phyloP scores from a whole-genome alignment of 2,797 vertebrate genomes.

The Gastrophryne carolinensis region DNA sequence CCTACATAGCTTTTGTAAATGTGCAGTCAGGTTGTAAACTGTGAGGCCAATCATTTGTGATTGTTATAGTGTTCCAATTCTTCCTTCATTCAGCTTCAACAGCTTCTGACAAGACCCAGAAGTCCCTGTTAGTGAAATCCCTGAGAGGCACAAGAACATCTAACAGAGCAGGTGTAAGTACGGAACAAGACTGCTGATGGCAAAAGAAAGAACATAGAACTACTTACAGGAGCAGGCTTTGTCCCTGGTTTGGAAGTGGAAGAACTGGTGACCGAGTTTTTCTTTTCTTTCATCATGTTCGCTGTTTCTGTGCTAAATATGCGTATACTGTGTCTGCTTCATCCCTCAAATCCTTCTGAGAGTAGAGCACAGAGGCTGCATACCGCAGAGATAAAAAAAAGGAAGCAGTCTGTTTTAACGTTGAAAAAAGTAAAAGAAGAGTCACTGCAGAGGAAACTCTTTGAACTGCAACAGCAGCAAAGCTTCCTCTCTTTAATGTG shows the following conservation, averaged over 20 bases:
- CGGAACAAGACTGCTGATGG: background rate
- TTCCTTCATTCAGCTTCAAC: too few species aligned
- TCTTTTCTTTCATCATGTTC: conserved; percentile 18
- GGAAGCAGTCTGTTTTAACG: conserved; percentile 2
- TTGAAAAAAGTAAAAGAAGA: conserved; percentile 7
- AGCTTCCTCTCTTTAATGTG: conserved; percentile 11
- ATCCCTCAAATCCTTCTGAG: conserved; percentile 29
- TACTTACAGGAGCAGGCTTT: conserved; percentile 1
- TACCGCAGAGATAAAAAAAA: conserved; percentile 30
- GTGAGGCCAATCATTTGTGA: too few species aligned
- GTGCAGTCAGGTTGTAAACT: too few species aligned
- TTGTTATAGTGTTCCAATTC: too few species aligned
- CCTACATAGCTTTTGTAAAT: too few species aligned
- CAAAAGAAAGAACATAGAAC: background rate
- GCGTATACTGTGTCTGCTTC: conserved; percentile 18
- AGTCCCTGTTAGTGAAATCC: background rate
- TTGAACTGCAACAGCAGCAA: background rate
- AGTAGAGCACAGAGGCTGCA: conserved; percentile 4
- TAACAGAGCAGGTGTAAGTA: background rate
- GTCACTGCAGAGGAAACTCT: conserved; percentile 19
- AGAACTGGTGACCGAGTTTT: background rate
- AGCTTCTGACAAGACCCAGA: background rate
- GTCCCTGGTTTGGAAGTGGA: background rate
- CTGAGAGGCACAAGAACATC: background rate
- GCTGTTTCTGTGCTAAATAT: conserved; percentile 12